These are phyloP conservation scores for Vicugna pacos DNA, from an alignment of 2,113 vertebrate species.

Conservation along the genomic window DNA sequence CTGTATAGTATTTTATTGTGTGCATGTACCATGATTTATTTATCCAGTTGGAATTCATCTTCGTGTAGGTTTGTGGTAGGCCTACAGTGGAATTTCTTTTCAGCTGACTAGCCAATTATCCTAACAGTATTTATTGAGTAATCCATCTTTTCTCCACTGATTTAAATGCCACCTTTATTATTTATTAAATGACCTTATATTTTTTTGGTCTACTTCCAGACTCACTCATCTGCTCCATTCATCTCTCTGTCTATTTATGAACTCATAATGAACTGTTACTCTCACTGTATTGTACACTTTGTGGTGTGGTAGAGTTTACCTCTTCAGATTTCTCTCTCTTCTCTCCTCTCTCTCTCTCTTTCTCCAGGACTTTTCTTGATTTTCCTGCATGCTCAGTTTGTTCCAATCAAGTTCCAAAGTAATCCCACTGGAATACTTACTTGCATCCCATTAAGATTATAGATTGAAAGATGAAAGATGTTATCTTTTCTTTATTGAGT, in stretches of 20 bases:
- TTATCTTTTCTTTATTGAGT: conserved; percentile 47
- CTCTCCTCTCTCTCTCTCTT: background rate
- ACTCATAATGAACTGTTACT: background rate
- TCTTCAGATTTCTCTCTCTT: background rate
- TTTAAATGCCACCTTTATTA: conserved; percentile 34
- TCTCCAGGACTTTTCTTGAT: background rate
- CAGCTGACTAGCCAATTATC: background rate
- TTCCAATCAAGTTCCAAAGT: background rate
- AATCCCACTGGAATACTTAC: background rate
- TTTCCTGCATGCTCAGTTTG: background rate
- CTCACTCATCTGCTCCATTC: background rate
- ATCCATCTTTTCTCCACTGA: conserved; percentile 29
- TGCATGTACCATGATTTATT: background rate
- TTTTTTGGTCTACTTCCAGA: conserved; percentile 26
- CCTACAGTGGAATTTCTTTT: conserved; percentile 47
- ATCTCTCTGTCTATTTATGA: conserved; percentile 20
- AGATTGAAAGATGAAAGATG: background rate
- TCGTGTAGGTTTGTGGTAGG: background rate
- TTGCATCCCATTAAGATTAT: conserved; percentile 47
- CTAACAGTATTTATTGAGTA: conserved; percentile 22
- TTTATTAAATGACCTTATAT: conserved; percentile 49
- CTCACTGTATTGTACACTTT: background rate
- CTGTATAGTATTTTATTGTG: background rate
- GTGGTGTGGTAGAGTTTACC: background rate
- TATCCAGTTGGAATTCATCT: background rate